Conservation (phyloP, 1,140 invertebrate species). For the Papilio glaucus region DNA sequence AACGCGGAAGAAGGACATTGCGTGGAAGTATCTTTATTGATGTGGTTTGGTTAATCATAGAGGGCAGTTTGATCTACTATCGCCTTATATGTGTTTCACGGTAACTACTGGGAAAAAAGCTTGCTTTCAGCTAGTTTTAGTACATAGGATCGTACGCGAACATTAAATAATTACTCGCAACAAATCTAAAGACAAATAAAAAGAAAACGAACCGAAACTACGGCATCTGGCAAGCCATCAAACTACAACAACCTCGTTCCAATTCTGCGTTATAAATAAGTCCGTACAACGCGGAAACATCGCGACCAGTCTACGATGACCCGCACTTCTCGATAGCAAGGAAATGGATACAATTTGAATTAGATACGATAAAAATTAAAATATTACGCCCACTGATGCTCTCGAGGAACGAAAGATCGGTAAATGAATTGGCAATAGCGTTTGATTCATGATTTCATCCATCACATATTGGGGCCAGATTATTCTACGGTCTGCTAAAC, state of each 20-base stretch:
- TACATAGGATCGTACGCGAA: not conserved
- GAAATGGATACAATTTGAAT: constrained; percentile 17
- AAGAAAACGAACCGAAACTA: constrained; percentile 1
- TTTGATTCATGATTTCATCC: not conserved
- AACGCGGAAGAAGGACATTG: too few relatives aligned
- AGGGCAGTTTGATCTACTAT: too few relatives aligned
- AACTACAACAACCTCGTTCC: constrained; percentile 29
- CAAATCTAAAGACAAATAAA: constrained; percentile 18
- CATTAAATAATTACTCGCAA: constrained; percentile 4
- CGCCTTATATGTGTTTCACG: too few relatives aligned
- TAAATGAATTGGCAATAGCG: not conserved
- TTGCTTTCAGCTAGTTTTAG: too few relatives aligned
- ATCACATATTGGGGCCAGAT: not conserved
- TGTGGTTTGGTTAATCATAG: too few relatives aligned
- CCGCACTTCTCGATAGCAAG: not conserved
- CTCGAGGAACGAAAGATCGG: not conserved
- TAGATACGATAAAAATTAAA: constrained; percentile 23
- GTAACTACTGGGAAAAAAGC: too few relatives aligned
- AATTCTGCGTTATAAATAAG: constrained; percentile 30
- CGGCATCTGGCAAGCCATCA: constrained; percentile 19
- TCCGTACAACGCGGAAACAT: constrained; percentile 27
- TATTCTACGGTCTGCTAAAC: not conserved
- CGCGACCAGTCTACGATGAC: constrained; percentile 21
- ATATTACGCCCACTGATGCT: not conserved
- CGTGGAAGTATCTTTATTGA: too few relatives aligned